Evolutionary conservation across 2,113 vertebrate genomes (phyloP).

Genomic region (Electrona antarctica): DNA sequence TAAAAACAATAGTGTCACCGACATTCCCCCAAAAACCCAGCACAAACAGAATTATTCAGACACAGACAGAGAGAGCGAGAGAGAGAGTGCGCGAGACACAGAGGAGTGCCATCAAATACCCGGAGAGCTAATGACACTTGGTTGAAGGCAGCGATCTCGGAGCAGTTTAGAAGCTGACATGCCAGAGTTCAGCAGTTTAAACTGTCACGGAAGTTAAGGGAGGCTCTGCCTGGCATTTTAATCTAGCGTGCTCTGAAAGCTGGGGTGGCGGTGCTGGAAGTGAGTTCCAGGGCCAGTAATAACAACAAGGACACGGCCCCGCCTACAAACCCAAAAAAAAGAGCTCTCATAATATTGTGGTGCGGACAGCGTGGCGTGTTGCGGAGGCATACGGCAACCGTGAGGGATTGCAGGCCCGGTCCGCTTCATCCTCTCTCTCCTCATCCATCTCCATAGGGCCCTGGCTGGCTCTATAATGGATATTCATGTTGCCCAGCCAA

Average conservation of each 20-base stretch:
- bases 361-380: slow-evolving; percentile 40
- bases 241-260: slow-evolving; percentile 60
- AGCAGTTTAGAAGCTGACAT: slow-evolving; percentile 71
- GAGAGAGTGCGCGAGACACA: slow-evolving; percentile 23
- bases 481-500: slow-evolving; percentile 76
- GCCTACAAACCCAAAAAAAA: slow-evolving; percentile 41
- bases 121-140: slow-evolving; percentile 76
- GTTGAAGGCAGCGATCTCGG: slow-evolving; percentile 74
- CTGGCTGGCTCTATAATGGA: slow-evolving; percentile 65
- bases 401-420: slow-evolving; percentile 63
- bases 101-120: slow-evolving; percentile 67
- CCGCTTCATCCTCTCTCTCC: slow-evolving; percentile 58
- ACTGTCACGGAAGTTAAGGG: slow-evolving; percentile 73
- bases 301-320: slow-evolving; percentile 57
- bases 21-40: slow-evolving; percentile 73
- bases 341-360: slow-evolving; percentile 56
- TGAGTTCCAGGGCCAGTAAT: slow-evolving; percentile 62
- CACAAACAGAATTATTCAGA: slow-evolving; percentile 85
- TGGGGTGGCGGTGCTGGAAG: slow-evolving; percentile 38
- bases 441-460: slow-evolving; percentile 78
- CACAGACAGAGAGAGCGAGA: slow-evolving; percentile 51
- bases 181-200: slow-evolving; percentile 73
- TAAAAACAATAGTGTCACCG: slow-evolving; percentile 77
- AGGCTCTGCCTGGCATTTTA: slow-evolving; percentile 77
- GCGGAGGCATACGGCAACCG: background rate